Evolutionary conservation across 2,797 vertebrate species (phyloP).

Genomic region (Centroberyx gerrardi): DNA sequence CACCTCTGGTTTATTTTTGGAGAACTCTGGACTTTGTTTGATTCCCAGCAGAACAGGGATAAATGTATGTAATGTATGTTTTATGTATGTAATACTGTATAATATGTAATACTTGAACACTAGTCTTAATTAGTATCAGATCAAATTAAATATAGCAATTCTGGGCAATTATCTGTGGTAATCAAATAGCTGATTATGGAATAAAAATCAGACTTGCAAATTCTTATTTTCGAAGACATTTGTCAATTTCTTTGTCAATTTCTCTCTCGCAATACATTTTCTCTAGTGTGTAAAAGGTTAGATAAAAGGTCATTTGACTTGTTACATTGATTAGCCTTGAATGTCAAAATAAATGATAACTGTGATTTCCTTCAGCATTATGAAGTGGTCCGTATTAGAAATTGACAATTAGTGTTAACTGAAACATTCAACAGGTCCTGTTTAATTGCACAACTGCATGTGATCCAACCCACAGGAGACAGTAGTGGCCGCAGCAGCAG

Average conservation of each 20-base stretch:
- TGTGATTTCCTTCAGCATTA: not conserved
- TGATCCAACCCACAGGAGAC: conserved; percentile 57
- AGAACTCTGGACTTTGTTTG: conserved; percentile 13
- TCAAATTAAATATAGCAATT: not conserved
- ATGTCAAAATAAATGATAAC: not conserved
- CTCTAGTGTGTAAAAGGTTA: not conserved
- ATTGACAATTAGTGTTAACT: conserved; percentile 17
- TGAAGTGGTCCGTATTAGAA: not conserved
- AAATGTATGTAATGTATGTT: not conserved
- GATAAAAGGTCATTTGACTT: not conserved
- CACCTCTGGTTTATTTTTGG: not conserved
- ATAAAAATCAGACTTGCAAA: not conserved
- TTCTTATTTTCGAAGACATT: not conserved
- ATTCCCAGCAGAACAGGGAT: not conserved
- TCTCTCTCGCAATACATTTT: not conserved
- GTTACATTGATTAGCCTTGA: not conserved
- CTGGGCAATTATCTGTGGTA: not conserved
- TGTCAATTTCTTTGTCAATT: not conserved
- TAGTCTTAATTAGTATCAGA: not conserved
- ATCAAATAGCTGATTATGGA: not conserved
- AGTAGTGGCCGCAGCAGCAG: conserved; percentile 8
- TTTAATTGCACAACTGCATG: conserved; percentile 26
- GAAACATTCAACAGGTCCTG: conserved; percentile 27
- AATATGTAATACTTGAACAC: not conserved
- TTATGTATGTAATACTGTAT: not conserved